Conservation (phyloP, 2,888 invertebrate genomes). For the Drosophila peninsularis region DNA sequence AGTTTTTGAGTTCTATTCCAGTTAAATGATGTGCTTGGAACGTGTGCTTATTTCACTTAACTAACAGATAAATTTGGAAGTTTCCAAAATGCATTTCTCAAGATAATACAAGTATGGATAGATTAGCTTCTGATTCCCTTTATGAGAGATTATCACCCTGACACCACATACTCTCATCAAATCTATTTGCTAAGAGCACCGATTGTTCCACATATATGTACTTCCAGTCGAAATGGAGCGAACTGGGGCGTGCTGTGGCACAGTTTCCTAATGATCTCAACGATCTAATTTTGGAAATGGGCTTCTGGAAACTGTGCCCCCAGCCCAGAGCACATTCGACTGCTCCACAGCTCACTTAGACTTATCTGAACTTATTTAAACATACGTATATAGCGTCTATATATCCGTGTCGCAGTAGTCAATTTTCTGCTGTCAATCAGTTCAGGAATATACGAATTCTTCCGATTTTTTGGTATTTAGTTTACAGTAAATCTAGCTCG, state of each 20-base stretch:
- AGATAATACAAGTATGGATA: too few relatives aligned
- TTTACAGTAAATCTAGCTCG: background rate
- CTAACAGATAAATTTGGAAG: background rate
- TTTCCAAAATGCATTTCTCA: background rate
- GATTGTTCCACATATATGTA: constrained; percentile 4
- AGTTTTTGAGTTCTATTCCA: background rate
- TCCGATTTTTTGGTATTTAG: too few relatives aligned
- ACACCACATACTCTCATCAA: background rate
- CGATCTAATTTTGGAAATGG: constrained; percentile 36
- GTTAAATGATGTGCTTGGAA: constrained; percentile 8
- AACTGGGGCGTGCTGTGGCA: constrained; percentile 37
- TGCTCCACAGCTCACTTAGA: constrained; percentile 15
- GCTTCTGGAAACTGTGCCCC: constrained; percentile 14
- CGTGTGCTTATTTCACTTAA: background rate
- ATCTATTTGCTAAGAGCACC: background rate
- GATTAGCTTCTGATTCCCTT: too few relatives aligned
- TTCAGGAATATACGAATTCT: background rate
- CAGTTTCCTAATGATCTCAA: constrained; percentile 25
- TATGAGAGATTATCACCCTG: constrained; percentile 2
- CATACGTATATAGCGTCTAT: background rate
- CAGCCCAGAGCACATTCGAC: constrained; percentile 6
- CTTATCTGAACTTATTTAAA: background rate
- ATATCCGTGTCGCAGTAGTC: background rate
- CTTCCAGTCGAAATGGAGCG: constrained; percentile 12
- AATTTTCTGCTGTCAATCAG: background rate